These are phyloP conservation scores for Solenopsis invicta DNA, from an alignment of 1,140 invertebrate genomes.

Conservation along the genomic window DNA sequence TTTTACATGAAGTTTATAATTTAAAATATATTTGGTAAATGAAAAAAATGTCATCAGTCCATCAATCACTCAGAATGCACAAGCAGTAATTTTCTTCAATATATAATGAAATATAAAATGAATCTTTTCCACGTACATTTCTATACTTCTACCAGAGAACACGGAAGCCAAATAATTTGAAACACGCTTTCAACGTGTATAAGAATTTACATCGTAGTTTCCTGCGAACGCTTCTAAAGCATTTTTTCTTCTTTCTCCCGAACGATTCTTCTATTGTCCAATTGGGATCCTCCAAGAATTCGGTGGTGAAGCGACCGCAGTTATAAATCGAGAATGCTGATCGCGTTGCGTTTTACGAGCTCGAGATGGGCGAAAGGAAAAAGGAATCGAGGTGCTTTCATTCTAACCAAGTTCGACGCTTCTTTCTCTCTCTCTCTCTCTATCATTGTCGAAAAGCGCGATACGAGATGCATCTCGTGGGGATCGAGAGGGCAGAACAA, in stretches of 20 bases:
- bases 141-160: neutral
- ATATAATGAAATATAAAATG: neutral
- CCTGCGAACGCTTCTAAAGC: neutral
- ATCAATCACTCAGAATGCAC: neutral
- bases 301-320: slow-evolving; percentile 8
- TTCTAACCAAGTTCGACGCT: slow-evolving; percentile 19
- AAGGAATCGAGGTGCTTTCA: slow-evolving; percentile 46
- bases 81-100: neutral
- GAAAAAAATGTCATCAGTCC: neutral
- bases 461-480: neutral
- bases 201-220: neutral
- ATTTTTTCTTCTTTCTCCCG: neutral
- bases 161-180: neutral
- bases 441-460: slow-evolving; percentile 28
- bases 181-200: neutral
- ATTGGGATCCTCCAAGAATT: neutral
- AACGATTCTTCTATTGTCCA: neutral
- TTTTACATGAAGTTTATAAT: neutral
- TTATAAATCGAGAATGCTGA: slow-evolving; percentile 48
- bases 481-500: slow-evolving; percentile 24
- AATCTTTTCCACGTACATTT: neutral
- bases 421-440: slow-evolving; percentile 8
- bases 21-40: slow-evolving; percentile 5
- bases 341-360: slow-evolving; percentile 68
- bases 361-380: neutral